Evolutionary conservation across 2,797 vertebrate genomes (phyloP).

Genomic region (Apogon hyalosoma): DNA sequence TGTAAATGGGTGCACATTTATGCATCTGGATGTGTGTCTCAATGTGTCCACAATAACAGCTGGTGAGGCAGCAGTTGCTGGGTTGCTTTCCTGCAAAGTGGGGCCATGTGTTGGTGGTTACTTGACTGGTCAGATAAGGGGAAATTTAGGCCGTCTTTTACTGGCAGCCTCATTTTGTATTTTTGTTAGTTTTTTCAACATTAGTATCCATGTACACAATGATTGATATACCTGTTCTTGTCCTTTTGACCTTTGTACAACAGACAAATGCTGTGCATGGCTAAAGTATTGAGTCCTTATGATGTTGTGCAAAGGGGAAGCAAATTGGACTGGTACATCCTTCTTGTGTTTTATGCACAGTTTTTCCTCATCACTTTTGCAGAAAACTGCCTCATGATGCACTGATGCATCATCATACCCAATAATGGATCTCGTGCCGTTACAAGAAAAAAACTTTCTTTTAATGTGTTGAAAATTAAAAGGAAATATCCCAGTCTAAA

Average conservation of each 20-base stretch:
- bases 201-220: too few species aligned
- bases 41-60: constrained; percentile 63
- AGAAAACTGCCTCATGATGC: constrained; percentile 4
- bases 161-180: constrained; percentile 15
- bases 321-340: too few species aligned
- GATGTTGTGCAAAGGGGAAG: not conserved
- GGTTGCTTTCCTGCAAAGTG: constrained; percentile 60
- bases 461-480: not conserved
- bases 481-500: not conserved
- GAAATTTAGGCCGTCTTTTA: constrained; percentile 18
- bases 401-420: not conserved
- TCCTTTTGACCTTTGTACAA: too few species aligned
- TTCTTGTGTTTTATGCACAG: too few species aligned
- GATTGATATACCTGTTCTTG: too few species aligned
- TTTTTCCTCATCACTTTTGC: not conserved
- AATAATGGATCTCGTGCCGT: not conserved
- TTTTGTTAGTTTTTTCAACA: not conserved
- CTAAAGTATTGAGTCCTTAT: not conserved
- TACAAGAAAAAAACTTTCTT: not conserved
- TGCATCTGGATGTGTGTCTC: constrained; percentile 22
- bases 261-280: too few species aligned
- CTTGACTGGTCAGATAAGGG: constrained; percentile 41
- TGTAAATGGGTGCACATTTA: constrained; percentile 8
- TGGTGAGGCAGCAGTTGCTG: constrained; percentile 66
- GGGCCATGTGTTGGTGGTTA: constrained; percentile 65